Evolutionary conservation across 2,113 vertebrate species (phyloP).

Genomic region (Oxyura jamaicensis): DNA sequence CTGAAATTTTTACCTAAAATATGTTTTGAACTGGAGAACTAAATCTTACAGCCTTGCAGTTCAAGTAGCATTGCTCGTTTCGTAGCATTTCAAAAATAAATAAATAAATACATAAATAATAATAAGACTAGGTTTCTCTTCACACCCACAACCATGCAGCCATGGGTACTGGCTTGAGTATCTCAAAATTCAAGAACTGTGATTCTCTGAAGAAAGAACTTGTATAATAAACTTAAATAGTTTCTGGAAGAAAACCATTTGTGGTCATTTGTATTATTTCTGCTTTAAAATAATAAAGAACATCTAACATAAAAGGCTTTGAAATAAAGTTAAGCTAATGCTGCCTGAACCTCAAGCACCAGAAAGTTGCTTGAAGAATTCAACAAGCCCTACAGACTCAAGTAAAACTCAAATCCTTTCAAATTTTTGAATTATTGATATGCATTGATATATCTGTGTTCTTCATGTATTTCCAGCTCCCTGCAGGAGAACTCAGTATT

Average conservation of each 20-base stretch:
- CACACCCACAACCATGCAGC: neutral
- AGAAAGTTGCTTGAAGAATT: neutral
- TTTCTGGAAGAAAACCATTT: neutral
- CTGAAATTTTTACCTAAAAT: neutral
- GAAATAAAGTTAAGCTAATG: neutral
- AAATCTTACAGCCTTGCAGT: neutral
- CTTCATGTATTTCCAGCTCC: too few species aligned
- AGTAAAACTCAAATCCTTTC: too few species aligned
- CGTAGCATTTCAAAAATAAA: neutral
- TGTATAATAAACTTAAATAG: neutral
- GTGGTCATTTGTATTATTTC: neutral
- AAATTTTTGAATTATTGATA: too few species aligned
- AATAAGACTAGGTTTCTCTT: neutral
- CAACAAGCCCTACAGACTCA: too few species aligned
- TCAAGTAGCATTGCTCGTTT: neutral
- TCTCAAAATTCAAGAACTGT: neutral
- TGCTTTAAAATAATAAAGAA: neutral
- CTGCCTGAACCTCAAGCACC: neutral
- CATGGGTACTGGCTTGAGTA: rapidly evolving
- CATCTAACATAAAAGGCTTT: neutral
- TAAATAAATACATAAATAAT: too few species aligned
- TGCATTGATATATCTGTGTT: too few species aligned
- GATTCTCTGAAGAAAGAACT: neutral
- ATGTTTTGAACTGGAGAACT: neutral
- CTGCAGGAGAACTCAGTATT: too few species aligned